Conservation (phyloP, 2,797 vertebrate species). For the Phataginus tetradactyla region DNA sequence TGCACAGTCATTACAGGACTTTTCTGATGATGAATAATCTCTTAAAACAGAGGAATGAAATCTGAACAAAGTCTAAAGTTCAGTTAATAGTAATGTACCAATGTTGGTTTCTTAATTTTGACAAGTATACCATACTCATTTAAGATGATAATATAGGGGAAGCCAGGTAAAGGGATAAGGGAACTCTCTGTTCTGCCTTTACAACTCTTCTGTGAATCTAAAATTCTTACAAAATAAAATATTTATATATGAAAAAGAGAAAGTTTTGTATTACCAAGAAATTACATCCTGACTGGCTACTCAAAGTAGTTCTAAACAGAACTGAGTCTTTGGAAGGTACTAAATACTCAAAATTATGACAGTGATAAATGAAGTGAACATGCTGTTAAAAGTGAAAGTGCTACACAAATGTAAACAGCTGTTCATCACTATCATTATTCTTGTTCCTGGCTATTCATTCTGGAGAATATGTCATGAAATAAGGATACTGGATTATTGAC, state of each 20-base stretch:
- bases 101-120: neutral
- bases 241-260: neutral
- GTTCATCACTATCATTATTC: neutral
- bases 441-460: neutral
- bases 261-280: neutral
- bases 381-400: neutral
- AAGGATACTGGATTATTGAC: neutral
- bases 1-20: fast-evolving
- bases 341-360: neutral
- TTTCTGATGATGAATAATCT: neutral
- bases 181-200: neutral
- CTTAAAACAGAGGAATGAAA: neutral
- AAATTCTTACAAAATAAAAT: neutral
- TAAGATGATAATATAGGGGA: neutral
- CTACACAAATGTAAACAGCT: fast-evolving
- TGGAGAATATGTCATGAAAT: neutral
- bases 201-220: neutral
- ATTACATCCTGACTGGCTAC: neutral
- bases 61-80: neutral
- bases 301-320: neutral
- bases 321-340: neutral
- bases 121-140: neutral
- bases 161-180: fast-evolving
- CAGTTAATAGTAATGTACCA: fast-evolving
- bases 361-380: neutral